Base-by-base conservation (phyloP, 2,113 vertebrate genomes). In the Ameiurus melas region DNA sequence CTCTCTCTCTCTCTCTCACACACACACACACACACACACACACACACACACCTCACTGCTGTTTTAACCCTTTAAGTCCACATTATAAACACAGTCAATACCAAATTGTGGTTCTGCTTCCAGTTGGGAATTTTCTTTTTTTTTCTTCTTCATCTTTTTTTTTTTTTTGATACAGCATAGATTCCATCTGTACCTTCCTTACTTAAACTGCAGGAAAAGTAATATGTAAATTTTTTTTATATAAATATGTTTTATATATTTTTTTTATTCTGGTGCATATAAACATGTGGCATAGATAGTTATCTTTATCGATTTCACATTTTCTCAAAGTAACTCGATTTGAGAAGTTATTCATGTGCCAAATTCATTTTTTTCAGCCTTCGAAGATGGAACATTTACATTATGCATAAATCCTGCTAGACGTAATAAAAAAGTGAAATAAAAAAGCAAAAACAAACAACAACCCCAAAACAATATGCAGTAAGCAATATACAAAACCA, bases 1-100 rank as follows among this genome's bases (percentile, higher is more conserved):
- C 20, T 53, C 33, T 57, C 47, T 57, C 36, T 64, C 57, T 10
- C 62, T 30, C 25, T 36, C 43, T 33, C 78, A 57, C 51, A 80
- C 78, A 80, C n/a, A 70, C 66, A 70, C 68, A 70, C 68, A 70
- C 68, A 70, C 68, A 70, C 19, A 12, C 71, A 47, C 71, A 75
- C 36, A 43, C 36, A 43, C 36, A 75, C 36, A 43, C 30, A 10
- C 30, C 2, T 19, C 0, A n/a, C 13, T 47, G 22, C 77, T 66
- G 60, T 17, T 43, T 66, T 84, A 68, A 84, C 53, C 9, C 16
- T 57, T 81, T 81, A 19, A 57, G 30, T n/a, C n/a, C 19, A 47
- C 39, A 43, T 77, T 77, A 47, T 13, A 77, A 43, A 43, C 22
- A 0, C 3, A 75, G 20, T 43, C 19, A 75, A 20, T 19, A 75